These are phyloP conservation scores for Luperina testacea DNA, from an alignment of 2,888 invertebrate genomes.

Conservation along the genomic window DNA sequence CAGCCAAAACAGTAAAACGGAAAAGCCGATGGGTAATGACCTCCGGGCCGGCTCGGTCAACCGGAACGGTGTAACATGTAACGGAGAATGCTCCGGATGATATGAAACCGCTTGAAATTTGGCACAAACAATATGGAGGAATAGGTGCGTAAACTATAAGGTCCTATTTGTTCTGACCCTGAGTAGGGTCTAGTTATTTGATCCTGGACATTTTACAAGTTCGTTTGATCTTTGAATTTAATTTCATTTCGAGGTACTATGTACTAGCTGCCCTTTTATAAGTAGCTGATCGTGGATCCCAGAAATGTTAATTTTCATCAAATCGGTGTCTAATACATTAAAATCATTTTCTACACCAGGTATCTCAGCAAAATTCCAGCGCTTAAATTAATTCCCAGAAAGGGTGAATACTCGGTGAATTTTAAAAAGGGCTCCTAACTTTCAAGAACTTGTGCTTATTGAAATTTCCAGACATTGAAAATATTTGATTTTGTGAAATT, in stretches of 20 bases:
- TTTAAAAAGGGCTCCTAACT: background rate
- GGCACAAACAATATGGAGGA: conserved; percentile 49
- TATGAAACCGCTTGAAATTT: conserved; percentile 60
- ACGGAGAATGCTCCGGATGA: conserved; percentile 66
- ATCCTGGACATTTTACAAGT: conserved; percentile 19
- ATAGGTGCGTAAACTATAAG: conserved; percentile 48
- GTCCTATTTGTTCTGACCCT: conserved; percentile 42
- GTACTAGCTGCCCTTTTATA: conserved; percentile 1
- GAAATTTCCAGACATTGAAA: background rate
- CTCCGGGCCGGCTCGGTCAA: conserved; percentile 65
- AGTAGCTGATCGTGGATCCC: background rate
- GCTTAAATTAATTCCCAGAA: background rate
- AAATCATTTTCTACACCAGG: background rate
- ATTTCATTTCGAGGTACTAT: conserved; percentile 26
- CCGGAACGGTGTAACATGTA: conserved; percentile 71
- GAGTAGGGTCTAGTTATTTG: conserved; percentile 37
- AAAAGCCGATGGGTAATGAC: conserved; percentile 70
- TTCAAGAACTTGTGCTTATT: background rate
- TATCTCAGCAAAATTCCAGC: background rate
- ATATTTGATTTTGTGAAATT: background rate
- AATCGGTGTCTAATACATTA: background rate
- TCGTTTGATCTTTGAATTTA: conserved; percentile 43
- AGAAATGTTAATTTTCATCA: conserved; percentile 3
- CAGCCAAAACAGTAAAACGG: conserved; percentile 66
- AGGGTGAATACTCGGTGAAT: no score